Percentiles rank a stretch among this genome's conserved stretches.
phyloP scores from a whole-genome alignment of 2,888 invertebrate species.

The Drosophila kanekoi region DNA sequence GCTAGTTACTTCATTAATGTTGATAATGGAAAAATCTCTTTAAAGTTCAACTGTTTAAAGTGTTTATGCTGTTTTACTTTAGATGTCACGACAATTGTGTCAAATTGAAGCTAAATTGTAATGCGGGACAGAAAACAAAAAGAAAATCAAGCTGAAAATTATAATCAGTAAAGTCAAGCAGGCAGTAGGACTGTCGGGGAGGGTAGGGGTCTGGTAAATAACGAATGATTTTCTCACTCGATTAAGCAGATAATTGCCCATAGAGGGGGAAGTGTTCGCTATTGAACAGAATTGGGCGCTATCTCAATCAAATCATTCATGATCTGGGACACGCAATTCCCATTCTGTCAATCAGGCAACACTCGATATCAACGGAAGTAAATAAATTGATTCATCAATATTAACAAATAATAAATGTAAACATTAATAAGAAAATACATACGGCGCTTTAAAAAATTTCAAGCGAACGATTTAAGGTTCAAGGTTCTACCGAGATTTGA shows the following conservation, averaged over 20 bases:
- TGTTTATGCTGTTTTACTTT: background rate
- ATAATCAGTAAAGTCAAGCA: constrained; percentile 6
- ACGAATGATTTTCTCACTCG: constrained; percentile 21
- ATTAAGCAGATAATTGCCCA: constrained; percentile 53
- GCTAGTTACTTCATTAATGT: no score
- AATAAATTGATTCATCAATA: constrained; percentile 3
- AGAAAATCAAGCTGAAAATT: constrained; percentile 1
- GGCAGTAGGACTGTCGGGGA: background rate
- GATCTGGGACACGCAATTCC: constrained; percentile 27
- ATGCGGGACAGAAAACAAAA: background rate
- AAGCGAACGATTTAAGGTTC: constrained; percentile 37
- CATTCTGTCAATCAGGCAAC: constrained; percentile 41
- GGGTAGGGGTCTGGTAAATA: constrained; percentile 2
- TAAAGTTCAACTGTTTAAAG: no score
- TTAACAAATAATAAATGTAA: no score
- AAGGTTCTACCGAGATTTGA: constrained; percentile 86
- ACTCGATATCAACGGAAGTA: constrained; percentile 23
- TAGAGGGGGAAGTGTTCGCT: constrained; percentile 31
- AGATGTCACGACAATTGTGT: background rate
- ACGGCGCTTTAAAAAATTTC: background rate
- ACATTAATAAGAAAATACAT: background rate
- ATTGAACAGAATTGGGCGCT: constrained; percentile 36
- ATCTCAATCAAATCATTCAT: constrained; percentile 11
- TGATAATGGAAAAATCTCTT: no score
- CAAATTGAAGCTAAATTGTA: constrained; percentile 2